phyloP scores from a whole-genome alignment of 53 echinoderm and acorn worm genomes.

The Stichopus horrens region DNA sequence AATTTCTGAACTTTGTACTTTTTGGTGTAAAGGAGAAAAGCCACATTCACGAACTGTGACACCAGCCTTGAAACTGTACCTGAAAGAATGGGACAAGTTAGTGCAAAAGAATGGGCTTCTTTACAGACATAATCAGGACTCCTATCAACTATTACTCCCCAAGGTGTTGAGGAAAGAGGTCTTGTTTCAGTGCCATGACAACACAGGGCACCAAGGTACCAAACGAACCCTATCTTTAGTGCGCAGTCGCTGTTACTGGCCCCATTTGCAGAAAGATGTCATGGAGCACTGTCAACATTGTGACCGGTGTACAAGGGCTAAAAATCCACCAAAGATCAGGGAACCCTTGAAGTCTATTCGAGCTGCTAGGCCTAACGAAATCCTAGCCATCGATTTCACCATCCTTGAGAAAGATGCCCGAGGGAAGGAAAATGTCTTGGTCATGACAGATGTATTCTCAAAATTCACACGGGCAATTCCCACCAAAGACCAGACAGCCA shows the following conservation, averaged over 20 bases:
- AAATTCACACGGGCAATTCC: conserved; percentile 57
- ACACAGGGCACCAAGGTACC: conserved; percentile 29
- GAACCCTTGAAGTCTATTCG: conserved; percentile 39
- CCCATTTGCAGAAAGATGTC: conserved; percentile 3
- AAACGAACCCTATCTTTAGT: conserved; percentile 28
- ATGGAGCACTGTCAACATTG: conserved; percentile 34
- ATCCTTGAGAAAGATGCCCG: conserved; percentile 48
- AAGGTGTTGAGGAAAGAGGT: conserved; percentile 22
- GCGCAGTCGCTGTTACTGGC: conserved; percentile 42
- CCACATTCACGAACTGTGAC: too few species aligned
- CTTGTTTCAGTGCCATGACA: conserved; percentile 15
- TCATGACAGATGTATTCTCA: conserved; percentile 61
- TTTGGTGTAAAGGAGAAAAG: too few species aligned
- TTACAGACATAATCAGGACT: neutral
- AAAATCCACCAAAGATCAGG: conserved; percentile 40
- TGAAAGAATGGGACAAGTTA: too few species aligned
- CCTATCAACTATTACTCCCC: conserved; percentile 35
- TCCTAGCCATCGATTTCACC: conserved; percentile 62
- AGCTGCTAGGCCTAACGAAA: conserved; percentile 50
- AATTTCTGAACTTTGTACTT: too few species aligned
- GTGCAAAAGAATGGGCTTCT: too few species aligned
- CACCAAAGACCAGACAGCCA: neutral
- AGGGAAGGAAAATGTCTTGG: conserved; percentile 59
- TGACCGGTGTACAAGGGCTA: conserved; percentile 51
- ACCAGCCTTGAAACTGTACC: too few species aligned